Conservation (phyloP, 1,140 invertebrate species). For the Hestina assimilis region DNA sequence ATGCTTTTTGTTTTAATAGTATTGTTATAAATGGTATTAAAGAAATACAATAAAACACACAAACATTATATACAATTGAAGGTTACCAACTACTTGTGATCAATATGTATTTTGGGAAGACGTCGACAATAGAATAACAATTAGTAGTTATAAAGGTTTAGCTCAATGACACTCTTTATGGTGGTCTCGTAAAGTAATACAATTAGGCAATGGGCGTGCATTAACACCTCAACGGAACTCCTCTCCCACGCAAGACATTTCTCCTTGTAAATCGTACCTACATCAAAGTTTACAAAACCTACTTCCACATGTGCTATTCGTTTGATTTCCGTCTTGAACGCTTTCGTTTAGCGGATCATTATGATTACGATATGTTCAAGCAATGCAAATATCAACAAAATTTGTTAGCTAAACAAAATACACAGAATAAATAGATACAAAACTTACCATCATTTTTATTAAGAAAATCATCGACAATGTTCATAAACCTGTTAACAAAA, state of each 20-base stretch:
- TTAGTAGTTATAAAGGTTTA: conserved; percentile 59
- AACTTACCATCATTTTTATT: conserved; percentile 54
- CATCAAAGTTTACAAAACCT: conserved; percentile 46
- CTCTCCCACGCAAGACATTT: conserved; percentile 56
- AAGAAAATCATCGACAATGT: conserved; percentile 55
- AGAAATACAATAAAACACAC: not conserved
- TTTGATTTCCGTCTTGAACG: too few species aligned
- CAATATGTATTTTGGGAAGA: conserved; percentile 25
- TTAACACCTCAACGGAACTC: conserved; percentile 63
- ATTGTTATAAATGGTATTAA: conserved; percentile 5
- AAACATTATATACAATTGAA: conserved; percentile 5
- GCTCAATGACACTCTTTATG: conserved; percentile 58
- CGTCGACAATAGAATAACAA: conserved; percentile 54
- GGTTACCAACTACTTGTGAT: conserved; percentile 8
- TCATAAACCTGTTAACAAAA: conserved; percentile 59
- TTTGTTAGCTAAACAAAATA: too few species aligned
- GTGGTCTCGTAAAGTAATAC: conserved; percentile 68
- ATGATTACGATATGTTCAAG: too few species aligned
- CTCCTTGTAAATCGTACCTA: conserved; percentile 50
- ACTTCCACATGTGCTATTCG: conserved; percentile 24
- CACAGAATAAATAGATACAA: too few species aligned
- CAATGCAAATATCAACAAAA: too few species aligned
- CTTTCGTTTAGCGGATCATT: too few species aligned
- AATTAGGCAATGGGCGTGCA: conserved; percentile 73
- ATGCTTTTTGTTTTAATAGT: not conserved